Conservation (phyloP, 2,888 invertebrate species). For the Lycia hirtaria region DNA sequence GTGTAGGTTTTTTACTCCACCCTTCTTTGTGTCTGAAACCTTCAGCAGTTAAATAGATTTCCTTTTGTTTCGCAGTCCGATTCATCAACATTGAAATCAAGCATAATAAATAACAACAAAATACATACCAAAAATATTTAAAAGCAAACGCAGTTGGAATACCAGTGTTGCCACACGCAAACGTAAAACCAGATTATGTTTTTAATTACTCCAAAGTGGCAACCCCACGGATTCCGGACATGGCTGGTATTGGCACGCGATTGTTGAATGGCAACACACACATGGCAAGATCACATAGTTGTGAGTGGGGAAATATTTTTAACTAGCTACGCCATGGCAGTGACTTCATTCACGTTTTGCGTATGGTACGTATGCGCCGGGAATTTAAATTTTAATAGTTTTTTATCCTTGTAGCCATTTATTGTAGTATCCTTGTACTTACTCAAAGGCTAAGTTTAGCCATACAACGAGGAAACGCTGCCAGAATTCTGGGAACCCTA, state of each 20-base stretch:
- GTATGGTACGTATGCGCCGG: no score
- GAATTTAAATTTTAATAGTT: no score
- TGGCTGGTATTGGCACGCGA: slow-evolving; percentile 28
- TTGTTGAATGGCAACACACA: slow-evolving; percentile 25
- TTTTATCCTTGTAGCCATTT: no score
- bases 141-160: slow-evolving; percentile 21
- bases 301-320: not conserved
- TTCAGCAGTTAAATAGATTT: no score
- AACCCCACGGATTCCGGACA: slow-evolving; percentile 24
- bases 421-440: no score
- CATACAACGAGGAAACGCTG: no score
- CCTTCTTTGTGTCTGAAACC: no score
- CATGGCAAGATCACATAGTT: slow-evolving; percentile 2
- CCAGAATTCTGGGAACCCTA: no score
- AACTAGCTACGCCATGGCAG: no score
- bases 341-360: no score
- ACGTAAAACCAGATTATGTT: slow-evolving; percentile 33
- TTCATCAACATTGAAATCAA: not conserved
- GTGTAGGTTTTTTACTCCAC: no score
- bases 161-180: slow-evolving; percentile 28
- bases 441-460: no score
- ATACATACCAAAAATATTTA: slow-evolving; percentile 9
- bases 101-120: not conserved
- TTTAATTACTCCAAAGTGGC: slow-evolving; percentile 32
- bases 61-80: not conserved